phyloP scores from a whole-genome alignment of 2,797 vertebrate genomes.

The Eupleurogrammus muticus region DNA sequence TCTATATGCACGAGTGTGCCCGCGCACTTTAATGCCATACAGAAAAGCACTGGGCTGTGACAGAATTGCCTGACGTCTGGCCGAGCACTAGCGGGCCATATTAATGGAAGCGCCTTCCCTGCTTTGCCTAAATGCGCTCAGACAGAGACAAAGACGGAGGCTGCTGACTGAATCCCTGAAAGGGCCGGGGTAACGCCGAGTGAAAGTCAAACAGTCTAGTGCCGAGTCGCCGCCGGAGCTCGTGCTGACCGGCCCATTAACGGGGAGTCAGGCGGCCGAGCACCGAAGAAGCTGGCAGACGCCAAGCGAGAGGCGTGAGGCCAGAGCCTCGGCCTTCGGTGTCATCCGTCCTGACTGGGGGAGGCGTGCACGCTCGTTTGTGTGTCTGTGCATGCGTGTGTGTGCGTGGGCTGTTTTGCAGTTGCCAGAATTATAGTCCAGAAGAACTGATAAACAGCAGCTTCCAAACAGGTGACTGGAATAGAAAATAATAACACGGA shows the following conservation, averaged over 20 bases:
- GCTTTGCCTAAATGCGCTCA: conserved; percentile 60
- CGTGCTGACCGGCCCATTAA: conserved; percentile 44
- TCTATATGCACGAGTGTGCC: conserved; percentile 41
- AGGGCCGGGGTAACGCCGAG: conserved; percentile 44
- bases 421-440: conserved; percentile 16
- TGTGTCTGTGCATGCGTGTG: conserved; percentile 24
- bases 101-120: conserved; percentile 62
- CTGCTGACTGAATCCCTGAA: conserved; percentile 63
- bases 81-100: conserved; percentile 34
- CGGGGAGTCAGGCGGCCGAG: conserved; percentile 51
- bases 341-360: conserved; percentile 67
- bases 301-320: conserved; percentile 56
- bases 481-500: conserved; percentile 1
- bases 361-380: conserved; percentile 17
- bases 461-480: conserved; percentile 13
- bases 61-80: conserved; percentile 56
- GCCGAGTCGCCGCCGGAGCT: conserved; percentile 44
- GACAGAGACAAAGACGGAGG: conserved; percentile 68
- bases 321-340: conserved; percentile 60
- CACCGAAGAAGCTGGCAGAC: conserved; percentile 68
- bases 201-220: conserved; percentile 70
- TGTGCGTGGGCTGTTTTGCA: conserved; percentile 33
- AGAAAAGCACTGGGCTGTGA: conserved; percentile 50
- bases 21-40: conserved; percentile 52
- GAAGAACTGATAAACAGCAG: conserved; percentile 29